phyloP scores from a whole-genome alignment of 2,797 vertebrate genomes.

The Labroides dimidiatus region DNA sequence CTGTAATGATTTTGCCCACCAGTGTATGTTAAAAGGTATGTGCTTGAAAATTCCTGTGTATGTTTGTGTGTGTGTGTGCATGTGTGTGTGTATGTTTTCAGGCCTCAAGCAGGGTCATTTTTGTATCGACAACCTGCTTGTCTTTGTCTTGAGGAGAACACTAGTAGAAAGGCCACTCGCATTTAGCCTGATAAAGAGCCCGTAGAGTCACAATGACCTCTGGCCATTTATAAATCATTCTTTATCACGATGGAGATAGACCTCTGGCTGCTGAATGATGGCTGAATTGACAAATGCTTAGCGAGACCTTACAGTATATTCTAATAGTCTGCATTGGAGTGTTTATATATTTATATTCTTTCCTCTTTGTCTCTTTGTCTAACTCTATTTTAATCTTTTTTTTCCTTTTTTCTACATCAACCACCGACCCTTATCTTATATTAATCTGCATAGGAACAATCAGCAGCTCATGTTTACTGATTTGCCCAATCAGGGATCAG shows the following conservation, averaged over 20 bases:
- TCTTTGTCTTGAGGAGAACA: conserved; percentile 74
- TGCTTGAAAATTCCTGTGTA: conserved; percentile 4
- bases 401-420: conserved; percentile 3
- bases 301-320: background rate
- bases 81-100: conserved; percentile 36
- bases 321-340: background rate
- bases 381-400: conserved; percentile 23
- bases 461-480: conserved; percentile 82
- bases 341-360: background rate
- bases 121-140: conserved; percentile 82
- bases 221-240: conserved; percentile 81
- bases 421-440: conserved; percentile 40
- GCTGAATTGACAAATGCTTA: conserved; percentile 67
- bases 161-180: conserved; percentile 80
- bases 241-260: conserved; percentile 71
- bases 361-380: conserved; percentile 7
- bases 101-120: conserved; percentile 72
- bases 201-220: conserved; percentile 70
- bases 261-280: conserved; percentile 70
- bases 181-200: conserved; percentile 77
- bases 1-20: too few relatives aligned
- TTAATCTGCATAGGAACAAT: conserved; percentile 80
- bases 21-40: conserved; percentile 14
- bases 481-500: conserved; percentile 78
- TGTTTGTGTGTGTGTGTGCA: conserved; percentile 21